Evolutionary conservation across 2,888 invertebrate species (phyloP).

Genomic region (Phoenoteleia sp.): DNA sequence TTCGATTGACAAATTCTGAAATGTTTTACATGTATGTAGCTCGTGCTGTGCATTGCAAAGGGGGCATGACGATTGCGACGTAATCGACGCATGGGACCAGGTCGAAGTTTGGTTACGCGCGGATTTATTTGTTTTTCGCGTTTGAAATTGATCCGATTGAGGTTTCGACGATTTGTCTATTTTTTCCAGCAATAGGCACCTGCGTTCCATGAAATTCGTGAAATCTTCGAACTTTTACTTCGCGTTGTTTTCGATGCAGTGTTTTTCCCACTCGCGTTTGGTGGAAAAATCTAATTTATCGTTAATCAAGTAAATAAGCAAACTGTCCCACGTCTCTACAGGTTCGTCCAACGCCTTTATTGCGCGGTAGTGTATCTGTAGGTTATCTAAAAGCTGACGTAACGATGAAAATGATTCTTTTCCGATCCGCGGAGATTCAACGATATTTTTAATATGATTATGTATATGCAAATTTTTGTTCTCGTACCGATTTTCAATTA

Average conservation of each 20-base stretch:
- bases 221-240: background rate
- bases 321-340: conserved; percentile 73
- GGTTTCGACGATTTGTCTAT: conserved; percentile 14
- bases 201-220: background rate
- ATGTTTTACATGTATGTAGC: conserved; percentile 4
- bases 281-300: conserved; percentile 72
- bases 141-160: background rate
- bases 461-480: conserved; percentile 12
- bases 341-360: conserved; percentile 72
- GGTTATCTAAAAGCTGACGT: conserved; percentile 61
- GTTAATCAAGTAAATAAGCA: conserved; percentile 61
- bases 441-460: background rate
- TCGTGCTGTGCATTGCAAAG: conserved; percentile 26
- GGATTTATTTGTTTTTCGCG: background rate
- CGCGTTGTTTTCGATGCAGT: background rate
- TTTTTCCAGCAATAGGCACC: conserved; percentile 13
- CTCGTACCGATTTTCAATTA: conserved; percentile 60
- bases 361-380: conserved; percentile 66
- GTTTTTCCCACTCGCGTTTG: conserved; percentile 71
- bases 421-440: conserved; percentile 44
- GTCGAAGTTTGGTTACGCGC: background rate
- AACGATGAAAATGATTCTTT: conserved; percentile 49
- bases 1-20: conserved; percentile 4
- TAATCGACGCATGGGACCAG: background rate
- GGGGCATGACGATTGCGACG: conserved; percentile 4